A percentile compares a stretch with the other conserved stretches of the same genome.
Evolutionary conservation across 2,888 invertebrate genomes (phyloP).

Genomic region (Lasioglossum marginatum): DNA sequence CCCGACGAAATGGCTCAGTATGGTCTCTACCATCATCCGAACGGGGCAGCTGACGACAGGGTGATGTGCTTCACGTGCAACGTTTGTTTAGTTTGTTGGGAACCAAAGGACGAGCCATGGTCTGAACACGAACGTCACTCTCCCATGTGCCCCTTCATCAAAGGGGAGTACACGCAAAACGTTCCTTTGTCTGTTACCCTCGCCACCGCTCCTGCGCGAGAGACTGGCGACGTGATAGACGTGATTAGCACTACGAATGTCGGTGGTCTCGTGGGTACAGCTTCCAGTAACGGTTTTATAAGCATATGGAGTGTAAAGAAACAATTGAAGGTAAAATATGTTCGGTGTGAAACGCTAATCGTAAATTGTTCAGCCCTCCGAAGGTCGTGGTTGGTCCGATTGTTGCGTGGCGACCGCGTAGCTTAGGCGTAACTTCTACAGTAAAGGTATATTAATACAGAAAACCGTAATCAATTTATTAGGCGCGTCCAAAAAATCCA

Average conservation of each 20-base stretch:
- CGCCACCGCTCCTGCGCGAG: constrained; percentile 85
- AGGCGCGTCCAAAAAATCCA: no score
- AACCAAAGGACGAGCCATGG: constrained; percentile 98
- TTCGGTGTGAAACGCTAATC: neutral
- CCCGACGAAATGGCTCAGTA: constrained; percentile 99
- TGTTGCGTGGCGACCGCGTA: no score
- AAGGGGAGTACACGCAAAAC: constrained; percentile 97
- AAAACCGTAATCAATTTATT: no score
- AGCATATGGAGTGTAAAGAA: constrained; percentile 94
- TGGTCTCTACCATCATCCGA: constrained; percentile 98
- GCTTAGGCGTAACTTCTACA: no score
- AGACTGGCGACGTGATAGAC: constrained; percentile 79
- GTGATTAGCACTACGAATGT: constrained; percentile 82
- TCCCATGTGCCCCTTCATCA: constrained; percentile 96
- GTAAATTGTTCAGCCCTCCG: neutral
- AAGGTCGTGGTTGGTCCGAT: neutral
- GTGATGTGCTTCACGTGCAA: constrained; percentile 98
- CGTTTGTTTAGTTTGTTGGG: constrained; percentile 98
- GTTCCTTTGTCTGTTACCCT: constrained; percentile 91
- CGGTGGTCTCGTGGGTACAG: constrained; percentile 84
- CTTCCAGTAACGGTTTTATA: constrained; percentile 86
- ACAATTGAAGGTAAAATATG: constrained; percentile 86
- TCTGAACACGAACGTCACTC: constrained; percentile 98
- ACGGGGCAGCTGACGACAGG: constrained; percentile 94
- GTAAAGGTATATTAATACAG: no score